These are phyloP conservation scores for Cephus runcator DNA, from an alignment of 2,888 invertebrate species.

Conservation along the genomic window DNA sequence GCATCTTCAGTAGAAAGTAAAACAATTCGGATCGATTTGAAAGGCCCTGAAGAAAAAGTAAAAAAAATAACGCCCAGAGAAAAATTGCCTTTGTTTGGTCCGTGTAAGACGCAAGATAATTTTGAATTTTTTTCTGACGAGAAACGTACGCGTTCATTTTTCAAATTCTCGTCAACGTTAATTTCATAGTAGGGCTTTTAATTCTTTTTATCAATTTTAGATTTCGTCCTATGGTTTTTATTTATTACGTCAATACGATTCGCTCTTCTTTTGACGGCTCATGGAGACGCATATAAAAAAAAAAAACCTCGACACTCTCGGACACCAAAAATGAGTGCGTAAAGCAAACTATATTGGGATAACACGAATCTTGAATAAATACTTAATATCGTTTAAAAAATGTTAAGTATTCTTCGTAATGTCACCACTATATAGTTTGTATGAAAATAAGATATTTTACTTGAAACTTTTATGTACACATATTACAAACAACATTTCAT, in stretches of 20 bases:
- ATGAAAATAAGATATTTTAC: constrained; percentile 63
- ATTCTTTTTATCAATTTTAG: not conserved
- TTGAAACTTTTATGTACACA: constrained; percentile 62
- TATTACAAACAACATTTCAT: constrained; percentile 55
- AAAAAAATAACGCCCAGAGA: not conserved
- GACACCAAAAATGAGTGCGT: constrained; percentile 46
- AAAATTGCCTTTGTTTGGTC: not conserved
- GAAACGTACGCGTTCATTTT: not conserved
- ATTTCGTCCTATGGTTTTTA: too few relatives aligned
- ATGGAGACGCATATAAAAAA: not conserved
- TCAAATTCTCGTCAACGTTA: not conserved
- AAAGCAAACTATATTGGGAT: constrained; percentile 53
- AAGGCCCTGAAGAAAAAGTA: not conserved
- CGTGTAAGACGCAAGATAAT: not conserved
- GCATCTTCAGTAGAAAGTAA: not conserved
- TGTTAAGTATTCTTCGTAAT: constrained; percentile 54
- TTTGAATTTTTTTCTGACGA: not conserved
- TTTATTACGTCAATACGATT: not conserved
- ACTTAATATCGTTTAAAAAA: constrained; percentile 52
- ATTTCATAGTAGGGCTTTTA: not conserved
- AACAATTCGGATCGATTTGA: not conserved
- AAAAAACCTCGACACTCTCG: constrained; percentile 7
- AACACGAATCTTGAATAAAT: constrained; percentile 53
- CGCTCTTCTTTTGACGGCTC: not conserved
- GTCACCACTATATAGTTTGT: constrained; percentile 58